A percentile compares a stretch with the other conserved stretches of the same genome.
Evolutionary conservation across 2,888 invertebrate genomes (phyloP).

Genomic region (Drosophila helvetica): DNA sequence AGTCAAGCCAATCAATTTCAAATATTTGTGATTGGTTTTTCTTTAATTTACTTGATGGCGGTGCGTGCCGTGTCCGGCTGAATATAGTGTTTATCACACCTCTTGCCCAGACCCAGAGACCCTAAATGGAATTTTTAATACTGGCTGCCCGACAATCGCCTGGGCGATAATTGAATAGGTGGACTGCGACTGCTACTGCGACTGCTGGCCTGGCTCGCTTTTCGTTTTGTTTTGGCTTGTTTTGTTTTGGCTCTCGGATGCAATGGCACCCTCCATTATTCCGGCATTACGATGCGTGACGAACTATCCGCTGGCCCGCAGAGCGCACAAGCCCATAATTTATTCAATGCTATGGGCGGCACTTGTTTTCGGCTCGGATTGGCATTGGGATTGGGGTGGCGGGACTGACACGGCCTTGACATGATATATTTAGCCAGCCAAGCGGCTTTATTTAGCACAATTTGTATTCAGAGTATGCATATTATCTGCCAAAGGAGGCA

Average conservation of each 20-base stretch:
- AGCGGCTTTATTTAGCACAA: slow-evolving; percentile 4
- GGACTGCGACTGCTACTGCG: not conserved
- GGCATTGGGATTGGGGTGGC: slow-evolving; percentile 9
- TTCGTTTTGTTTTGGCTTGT: slow-evolving; percentile 30
- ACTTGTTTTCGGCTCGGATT: slow-evolving; percentile 6
- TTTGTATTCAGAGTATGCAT: too few species aligned
- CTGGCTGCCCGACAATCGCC: slow-evolving; percentile 4
- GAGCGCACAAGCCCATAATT: slow-evolving; percentile 36
- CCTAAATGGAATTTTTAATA: slow-evolving; percentile 64
- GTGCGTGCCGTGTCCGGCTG: slow-evolving; percentile 23
- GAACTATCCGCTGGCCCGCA: slow-evolving; percentile 22
- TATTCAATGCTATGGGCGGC: slow-evolving; percentile 37
- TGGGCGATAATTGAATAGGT: slow-evolving; percentile 55
- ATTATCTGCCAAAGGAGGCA: too few species aligned
- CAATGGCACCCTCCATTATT: slow-evolving; percentile 42
- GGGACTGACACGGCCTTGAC: slow-evolving; percentile 41
- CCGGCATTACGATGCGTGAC: slow-evolving; percentile 39
- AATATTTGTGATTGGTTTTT: slow-evolving; percentile 41
- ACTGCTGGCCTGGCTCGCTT: not conserved
- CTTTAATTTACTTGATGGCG: slow-evolving; percentile 36
- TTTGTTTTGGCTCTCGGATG: slow-evolving; percentile 40
- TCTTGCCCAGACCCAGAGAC: not conserved
- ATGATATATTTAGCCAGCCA: slow-evolving; percentile 23
- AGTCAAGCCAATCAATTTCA: slow-evolving; percentile 21
- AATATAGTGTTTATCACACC: slow-evolving; percentile 36